These are phyloP conservation scores for Leucophora obtusa DNA, from an alignment of 2,888 invertebrate genomes.

Conservation along the genomic window DNA sequence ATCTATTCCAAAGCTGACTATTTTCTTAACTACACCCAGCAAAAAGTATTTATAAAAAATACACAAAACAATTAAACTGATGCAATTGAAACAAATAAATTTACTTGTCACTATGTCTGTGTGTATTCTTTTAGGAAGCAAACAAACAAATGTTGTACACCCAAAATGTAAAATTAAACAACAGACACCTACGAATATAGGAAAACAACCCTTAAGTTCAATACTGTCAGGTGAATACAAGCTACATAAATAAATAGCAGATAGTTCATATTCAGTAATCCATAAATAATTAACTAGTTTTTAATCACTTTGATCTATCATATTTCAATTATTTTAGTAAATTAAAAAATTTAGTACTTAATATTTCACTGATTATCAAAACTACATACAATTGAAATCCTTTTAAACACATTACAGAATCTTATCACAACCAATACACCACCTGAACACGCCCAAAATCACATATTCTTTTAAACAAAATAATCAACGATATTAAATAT, in stretches of 20 bases:
- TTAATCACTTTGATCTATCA: neutral
- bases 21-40: conserved; percentile 31
- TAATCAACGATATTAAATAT: neutral
- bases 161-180: conserved; percentile 75
- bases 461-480: neutral
- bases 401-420: neutral
- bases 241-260: neutral
- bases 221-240: conserved; percentile 75
- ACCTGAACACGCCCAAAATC: neutral
- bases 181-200: conserved; percentile 74
- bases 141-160: conserved; percentile 76
- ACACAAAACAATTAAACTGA: conserved; percentile 28
- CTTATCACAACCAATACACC: neutral
- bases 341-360: neutral
- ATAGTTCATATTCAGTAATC: neutral
- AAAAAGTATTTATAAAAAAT: neutral
- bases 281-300: neutral
- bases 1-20: conserved; percentile 33
- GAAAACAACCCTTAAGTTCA: conserved; percentile 74
- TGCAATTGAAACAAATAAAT: conserved; percentile 25
- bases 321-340: neutral
- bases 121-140: conserved; percentile 73
- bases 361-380: neutral
- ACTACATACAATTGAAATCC: neutral
- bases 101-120: conserved; percentile 14